Conservation (phyloP, 2,797 vertebrate species). For the Pangasius macronema region DNA sequence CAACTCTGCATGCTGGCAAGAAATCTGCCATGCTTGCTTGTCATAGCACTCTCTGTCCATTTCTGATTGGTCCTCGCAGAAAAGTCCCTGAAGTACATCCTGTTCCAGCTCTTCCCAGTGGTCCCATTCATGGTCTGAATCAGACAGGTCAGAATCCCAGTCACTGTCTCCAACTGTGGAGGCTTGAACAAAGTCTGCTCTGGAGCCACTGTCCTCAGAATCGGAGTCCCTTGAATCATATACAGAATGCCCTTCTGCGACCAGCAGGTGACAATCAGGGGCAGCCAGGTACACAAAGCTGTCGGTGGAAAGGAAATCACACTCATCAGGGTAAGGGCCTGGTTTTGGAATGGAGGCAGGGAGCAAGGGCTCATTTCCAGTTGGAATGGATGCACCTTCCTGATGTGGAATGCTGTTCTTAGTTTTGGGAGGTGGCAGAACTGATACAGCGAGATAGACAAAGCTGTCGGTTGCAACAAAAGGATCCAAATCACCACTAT, state of each 20-base stretch:
- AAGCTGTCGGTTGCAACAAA: slow-evolving; percentile 80
- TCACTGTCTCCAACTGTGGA: slow-evolving; percentile 78
- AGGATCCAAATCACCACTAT: slow-evolving; percentile 74
- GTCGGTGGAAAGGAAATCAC: slow-evolving; percentile 80
- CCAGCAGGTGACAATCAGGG: slow-evolving; percentile 76
- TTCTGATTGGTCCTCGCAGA: slow-evolving; percentile 53
- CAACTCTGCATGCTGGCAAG: slow-evolving; percentile 48
- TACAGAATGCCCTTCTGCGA: slow-evolving; percentile 67
- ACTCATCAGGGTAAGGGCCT: slow-evolving; percentile 71
- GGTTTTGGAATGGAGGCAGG: slow-evolving; percentile 51
- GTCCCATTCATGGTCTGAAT: slow-evolving; percentile 76
- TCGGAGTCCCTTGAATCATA: slow-evolving; percentile 74
- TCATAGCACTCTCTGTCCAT: slow-evolving; percentile 52
- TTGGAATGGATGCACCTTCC: slow-evolving; percentile 44
- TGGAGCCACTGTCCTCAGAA: slow-evolving; percentile 78
- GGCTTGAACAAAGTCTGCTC: slow-evolving; percentile 68
- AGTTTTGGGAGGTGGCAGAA: slow-evolving; percentile 55
- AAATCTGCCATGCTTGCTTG: slow-evolving; percentile 50
- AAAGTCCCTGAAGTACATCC: slow-evolving; percentile 66
- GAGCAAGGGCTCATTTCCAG: slow-evolving; percentile 52
- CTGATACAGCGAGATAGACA: slow-evolving; percentile 79
- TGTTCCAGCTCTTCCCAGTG: slow-evolving; percentile 70
- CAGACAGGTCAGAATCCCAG: slow-evolving; percentile 79
- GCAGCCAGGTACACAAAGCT: slow-evolving; percentile 82
- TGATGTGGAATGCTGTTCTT: not conserved